Percentiles rank a stretch among this genome's conserved stretches.
phyloP scores from a whole-genome alignment of 2,797 vertebrate species.

The Sebastes steindachneri region DNA sequence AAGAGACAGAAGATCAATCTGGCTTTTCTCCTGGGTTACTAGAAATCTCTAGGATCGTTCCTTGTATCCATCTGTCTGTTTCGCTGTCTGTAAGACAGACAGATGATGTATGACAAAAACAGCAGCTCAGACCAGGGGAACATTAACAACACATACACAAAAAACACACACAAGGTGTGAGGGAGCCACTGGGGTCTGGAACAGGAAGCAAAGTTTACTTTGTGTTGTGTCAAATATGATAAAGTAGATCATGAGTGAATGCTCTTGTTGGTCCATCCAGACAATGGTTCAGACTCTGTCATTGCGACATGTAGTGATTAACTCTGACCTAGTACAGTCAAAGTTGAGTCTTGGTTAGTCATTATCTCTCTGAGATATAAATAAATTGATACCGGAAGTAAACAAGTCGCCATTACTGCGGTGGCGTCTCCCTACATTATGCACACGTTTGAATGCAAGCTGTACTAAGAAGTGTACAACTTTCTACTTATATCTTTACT shows the following conservation, averaged over 20 bases:
- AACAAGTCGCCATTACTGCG: not conserved
- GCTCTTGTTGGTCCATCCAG: not conserved
- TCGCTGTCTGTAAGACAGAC: not conserved
- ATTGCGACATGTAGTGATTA: not conserved
- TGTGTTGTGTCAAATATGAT: not conserved
- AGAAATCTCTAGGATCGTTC: not conserved
- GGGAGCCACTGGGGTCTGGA: not conserved
- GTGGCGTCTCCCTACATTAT: not conserved
- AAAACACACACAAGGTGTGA: not conserved
- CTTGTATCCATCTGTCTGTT: not conserved
- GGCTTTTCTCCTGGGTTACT: not conserved
- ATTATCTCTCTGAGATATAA: not conserved
- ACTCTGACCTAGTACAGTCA: not conserved
- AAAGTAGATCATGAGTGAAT: not conserved
- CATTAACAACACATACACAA: not conserved
- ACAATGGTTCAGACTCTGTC: not conserved
- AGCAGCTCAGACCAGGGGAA: not conserved
- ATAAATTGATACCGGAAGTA: not conserved
- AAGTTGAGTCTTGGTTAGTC: not conserved
- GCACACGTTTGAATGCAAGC: not conserved
- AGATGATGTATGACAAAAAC: not conserved
- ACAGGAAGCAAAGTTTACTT: not conserved
- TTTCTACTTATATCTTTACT: no score
- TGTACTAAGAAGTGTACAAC: no score
- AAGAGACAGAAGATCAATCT: slow-evolving; percentile 20